Evolutionary conservation across 2,113 vertebrate genomes (phyloP).

Genomic region (Seriola rivoliana): DNA sequence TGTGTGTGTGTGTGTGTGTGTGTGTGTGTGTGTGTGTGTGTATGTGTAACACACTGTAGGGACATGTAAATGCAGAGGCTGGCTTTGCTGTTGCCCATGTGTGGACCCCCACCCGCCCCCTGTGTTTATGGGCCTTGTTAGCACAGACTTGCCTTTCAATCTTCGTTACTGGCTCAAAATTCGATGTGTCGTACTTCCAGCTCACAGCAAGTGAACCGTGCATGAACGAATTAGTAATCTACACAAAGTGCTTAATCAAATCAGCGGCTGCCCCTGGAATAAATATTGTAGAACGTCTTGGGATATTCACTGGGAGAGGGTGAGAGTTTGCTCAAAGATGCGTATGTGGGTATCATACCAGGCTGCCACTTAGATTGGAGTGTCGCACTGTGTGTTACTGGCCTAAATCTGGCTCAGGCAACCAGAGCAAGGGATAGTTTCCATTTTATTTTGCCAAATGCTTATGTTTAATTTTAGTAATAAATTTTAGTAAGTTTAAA

Average conservation of each 20-base stretch:
- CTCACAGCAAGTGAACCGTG: conserved; percentile 92
- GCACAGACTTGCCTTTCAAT: conserved; percentile 93
- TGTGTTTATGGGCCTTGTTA: conserved; percentile 91
- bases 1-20: conserved; percentile 25
- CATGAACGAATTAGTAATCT: conserved; percentile 85
- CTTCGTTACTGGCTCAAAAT: conserved; percentile 93
- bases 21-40: conserved; percentile 25
- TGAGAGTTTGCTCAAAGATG: conserved; percentile 71
- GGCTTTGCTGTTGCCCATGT: conserved; percentile 88
- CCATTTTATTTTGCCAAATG: neutral
- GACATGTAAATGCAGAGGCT: conserved; percentile 86
- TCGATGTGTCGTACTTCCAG: conserved; percentile 92
- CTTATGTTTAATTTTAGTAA: neutral
- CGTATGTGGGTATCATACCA: conserved; percentile 53
- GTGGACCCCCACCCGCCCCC: conserved; percentile 82
- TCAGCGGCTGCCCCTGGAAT: conserved; percentile 80
- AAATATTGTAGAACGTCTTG: conserved; percentile 81
- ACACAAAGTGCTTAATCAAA: conserved; percentile 86
- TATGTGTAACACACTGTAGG: conserved; percentile 31
- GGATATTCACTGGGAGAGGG: conserved; percentile 69
- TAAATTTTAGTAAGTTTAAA: neutral
- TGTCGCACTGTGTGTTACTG: conserved; percentile 42
- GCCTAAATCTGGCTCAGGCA: conserved; percentile 12
- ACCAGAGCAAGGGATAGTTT: neutral
- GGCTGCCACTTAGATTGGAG: conserved; percentile 53